Evolutionary conservation across 2,797 vertebrate species (phyloP).

Genomic region (Pelodytes ibericus): DNA sequence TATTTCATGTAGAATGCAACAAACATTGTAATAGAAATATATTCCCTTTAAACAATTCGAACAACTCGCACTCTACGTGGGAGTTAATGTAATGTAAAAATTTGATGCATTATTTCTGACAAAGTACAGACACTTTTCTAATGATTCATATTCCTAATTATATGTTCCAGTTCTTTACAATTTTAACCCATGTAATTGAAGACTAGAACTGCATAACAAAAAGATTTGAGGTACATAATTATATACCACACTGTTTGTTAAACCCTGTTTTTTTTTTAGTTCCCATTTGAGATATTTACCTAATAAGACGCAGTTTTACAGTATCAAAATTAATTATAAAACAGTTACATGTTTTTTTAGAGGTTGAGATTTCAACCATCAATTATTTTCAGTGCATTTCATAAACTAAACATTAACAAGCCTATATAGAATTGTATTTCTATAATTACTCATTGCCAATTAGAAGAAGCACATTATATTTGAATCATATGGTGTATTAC

Average conservation of each 20-base stretch:
- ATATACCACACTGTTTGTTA: background rate
- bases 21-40: background rate
- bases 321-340: background rate
- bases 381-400: conserved; percentile 52
- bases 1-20: background rate
- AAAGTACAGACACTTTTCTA: conserved; percentile 23
- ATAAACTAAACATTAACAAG: conserved; percentile 57
- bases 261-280: background rate
- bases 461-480: conserved; percentile 59
- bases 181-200: conserved; percentile 23
- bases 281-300: background rate
- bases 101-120: conserved; percentile 1
- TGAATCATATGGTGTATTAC: conserved; percentile 58
- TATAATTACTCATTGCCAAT: conserved; percentile 61
- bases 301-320: too few species aligned
- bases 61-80: background rate
- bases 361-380: conserved; percentile 43
- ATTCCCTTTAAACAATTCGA: background rate
- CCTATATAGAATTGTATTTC: conserved; percentile 53
- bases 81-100: conserved; percentile 5
- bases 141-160: conserved; percentile 18
- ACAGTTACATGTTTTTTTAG: conserved; percentile 2
- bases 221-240: background rate
- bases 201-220: background rate
- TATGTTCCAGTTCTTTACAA: conserved; percentile 2